These are phyloP conservation scores for Colaptes auratus DNA, from an alignment of 2,113 vertebrate species.

Conservation along the genomic window DNA sequence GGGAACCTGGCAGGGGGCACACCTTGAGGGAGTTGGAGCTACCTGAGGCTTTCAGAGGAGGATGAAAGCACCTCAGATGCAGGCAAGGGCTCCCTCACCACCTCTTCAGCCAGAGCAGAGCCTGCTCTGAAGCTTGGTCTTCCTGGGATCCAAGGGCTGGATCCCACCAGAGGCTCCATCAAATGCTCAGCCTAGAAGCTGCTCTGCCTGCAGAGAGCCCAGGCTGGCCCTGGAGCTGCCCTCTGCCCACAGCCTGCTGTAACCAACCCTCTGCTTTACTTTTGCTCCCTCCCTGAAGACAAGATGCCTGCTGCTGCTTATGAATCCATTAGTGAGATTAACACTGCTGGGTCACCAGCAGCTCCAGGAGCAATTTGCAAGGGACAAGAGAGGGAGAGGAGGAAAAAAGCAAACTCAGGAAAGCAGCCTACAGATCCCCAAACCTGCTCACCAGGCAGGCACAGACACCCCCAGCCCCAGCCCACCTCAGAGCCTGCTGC, in stretches of 20 bases:
- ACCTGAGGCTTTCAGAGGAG: background rate
- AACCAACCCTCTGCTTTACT: background rate
- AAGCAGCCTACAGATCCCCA: background rate
- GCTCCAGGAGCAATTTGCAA: background rate
- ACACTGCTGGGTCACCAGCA: background rate
- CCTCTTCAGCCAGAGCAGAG: background rate
- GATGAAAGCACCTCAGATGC: background rate
- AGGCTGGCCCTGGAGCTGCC: background rate
- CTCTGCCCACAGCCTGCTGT: background rate
- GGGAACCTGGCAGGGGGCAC: accelerated
- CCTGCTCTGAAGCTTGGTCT: background rate
- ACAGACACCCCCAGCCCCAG: background rate
- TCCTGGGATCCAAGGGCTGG: background rate
- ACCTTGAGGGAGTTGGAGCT: accelerated
- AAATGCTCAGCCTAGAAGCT: background rate
- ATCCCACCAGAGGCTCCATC: background rate
- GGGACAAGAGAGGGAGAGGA: background rate
- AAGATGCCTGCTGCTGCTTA: background rate
- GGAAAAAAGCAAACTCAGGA: accelerated
- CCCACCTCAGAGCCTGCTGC: background rate
- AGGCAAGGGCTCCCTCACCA: accelerated
- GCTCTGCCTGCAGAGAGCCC: background rate
- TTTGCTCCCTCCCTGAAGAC: background rate
- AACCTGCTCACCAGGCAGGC: background rate
- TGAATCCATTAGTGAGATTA: background rate